Percentiles rank a stretch among this genome's conserved stretches.
These are phyloP conservation scores for Scylla paramamosain DNA, from an alignment of 1,140 invertebrate species.

Conservation along the genomic window DNA sequence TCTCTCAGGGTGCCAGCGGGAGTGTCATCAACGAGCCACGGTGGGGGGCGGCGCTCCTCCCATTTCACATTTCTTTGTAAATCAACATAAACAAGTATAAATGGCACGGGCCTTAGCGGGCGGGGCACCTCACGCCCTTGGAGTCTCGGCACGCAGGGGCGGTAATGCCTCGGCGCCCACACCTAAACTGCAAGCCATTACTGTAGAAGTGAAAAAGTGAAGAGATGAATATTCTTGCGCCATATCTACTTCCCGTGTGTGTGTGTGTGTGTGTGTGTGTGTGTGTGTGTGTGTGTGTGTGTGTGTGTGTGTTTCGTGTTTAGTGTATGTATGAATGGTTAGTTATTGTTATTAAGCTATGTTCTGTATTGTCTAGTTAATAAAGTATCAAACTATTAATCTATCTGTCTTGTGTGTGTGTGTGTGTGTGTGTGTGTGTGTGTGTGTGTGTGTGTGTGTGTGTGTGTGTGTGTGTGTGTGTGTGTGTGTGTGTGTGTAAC, in stretches of 20 bases:
- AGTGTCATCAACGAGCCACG: background rate
- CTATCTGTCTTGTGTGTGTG: too few species aligned
- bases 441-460: too few species aligned
- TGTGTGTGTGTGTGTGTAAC: too few species aligned
- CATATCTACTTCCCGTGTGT: background rate
- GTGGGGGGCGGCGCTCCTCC: slow-evolving; percentile 56
- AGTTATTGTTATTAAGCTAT: too few species aligned
- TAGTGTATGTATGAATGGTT: too few species aligned
- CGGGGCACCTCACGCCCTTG: slow-evolving; percentile 49
- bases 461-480: too few species aligned
- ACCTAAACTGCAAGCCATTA: slow-evolving; percentile 68
- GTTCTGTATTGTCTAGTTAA: too few species aligned
- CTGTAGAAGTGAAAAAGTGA: slow-evolving; percentile 70
- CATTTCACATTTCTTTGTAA: slow-evolving; percentile 74
- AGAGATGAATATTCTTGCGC: slow-evolving; percentile 73
- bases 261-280: too few species aligned
- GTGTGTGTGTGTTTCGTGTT: too few species aligned
- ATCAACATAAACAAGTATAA: slow-evolving; percentile 75
- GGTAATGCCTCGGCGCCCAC: slow-evolving; percentile 38
- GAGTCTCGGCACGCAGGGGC: slow-evolving; percentile 4
- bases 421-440: too few species aligned
- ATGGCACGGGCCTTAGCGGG: slow-evolving; percentile 63
- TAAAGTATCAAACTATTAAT: too few species aligned
- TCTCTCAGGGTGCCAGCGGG: background rate
- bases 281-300: too few species aligned